Percentiles rank a stretch among this genome's conserved stretches.
These are phyloP conservation scores for Lasiommata megera DNA, from an alignment of 2,888 invertebrate species.

Conservation along the genomic window DNA sequence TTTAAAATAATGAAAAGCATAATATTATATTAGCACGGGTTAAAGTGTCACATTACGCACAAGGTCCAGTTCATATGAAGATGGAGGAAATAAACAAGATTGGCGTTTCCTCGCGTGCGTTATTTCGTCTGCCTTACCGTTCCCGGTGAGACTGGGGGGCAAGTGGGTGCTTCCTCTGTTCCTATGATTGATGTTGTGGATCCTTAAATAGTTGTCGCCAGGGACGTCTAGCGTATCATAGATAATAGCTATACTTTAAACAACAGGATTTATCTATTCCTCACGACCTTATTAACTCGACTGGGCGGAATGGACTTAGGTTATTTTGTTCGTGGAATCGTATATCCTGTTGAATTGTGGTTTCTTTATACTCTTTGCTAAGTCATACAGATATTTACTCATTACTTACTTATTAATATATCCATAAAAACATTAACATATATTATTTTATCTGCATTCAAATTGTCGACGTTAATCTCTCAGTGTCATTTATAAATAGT, in stretches of 20 bases:
- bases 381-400: too few relatives aligned
- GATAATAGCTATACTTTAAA: neutral
- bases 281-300: too few relatives aligned
- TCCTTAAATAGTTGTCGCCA: constrained; percentile 11
- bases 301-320: too few relatives aligned
- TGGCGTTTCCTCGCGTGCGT: constrained; percentile 49
- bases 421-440: too few relatives aligned
- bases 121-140: constrained; percentile 36
- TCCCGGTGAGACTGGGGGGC: constrained; percentile 37
- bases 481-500: too few relatives aligned
- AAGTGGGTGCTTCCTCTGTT: constrained; percentile 51
- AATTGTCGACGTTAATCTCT: too few relatives aligned
- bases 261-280: neutral
- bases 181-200: constrained; percentile 23
- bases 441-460: too few relatives aligned
- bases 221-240: constrained; percentile 2
- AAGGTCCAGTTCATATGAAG: constrained; percentile 17
- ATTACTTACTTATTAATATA: too few relatives aligned
- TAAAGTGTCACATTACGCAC: constrained; percentile 7
- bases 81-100: constrained; percentile 36
- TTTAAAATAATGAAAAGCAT: too few relatives aligned
- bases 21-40: neutral
- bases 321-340: too few relatives aligned
- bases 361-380: too few relatives aligned
- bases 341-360: too few relatives aligned